phyloP scores from a whole-genome alignment of 2,113 vertebrate genomes.

The Suncus etruscus region DNA sequence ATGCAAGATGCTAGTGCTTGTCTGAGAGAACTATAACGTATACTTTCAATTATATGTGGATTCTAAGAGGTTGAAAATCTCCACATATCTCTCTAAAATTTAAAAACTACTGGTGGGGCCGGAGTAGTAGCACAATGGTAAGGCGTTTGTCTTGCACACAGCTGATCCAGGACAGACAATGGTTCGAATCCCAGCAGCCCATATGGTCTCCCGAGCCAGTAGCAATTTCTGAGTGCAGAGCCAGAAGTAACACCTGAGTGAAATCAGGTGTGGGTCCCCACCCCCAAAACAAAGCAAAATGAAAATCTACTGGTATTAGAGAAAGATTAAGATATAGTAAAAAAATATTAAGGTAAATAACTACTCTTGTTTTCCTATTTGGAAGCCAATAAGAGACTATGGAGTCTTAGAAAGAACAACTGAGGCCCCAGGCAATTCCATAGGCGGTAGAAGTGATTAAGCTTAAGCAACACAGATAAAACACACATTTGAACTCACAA shows the following conservation, averaged over 20 bases:
- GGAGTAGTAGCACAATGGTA: too few species aligned
- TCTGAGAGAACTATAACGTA: conserved; percentile 16
- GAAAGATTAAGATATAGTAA: conserved; percentile 41
- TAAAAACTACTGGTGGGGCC: neutral
- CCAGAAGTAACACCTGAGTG: too few species aligned
- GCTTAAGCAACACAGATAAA: too few species aligned
- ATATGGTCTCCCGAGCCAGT: too few species aligned
- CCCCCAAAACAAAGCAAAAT: too few species aligned
- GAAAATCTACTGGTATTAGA: conserved; percentile 19
- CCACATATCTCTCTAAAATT: neutral
- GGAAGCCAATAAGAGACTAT: neutral
- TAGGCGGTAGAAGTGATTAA: neutral
- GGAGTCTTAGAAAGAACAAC: neutral
- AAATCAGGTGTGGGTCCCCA: too few species aligned
- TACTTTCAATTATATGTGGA: conserved; percentile 39
- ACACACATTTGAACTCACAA: neutral
- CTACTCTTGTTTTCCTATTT: neutral
- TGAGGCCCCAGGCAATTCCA: neutral
- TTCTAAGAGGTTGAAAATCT: neutral
- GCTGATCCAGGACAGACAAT: too few species aligned
- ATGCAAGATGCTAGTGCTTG: neutral
- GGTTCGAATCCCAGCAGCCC: too few species aligned
- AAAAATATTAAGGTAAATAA: neutral
- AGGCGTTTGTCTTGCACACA: too few species aligned
- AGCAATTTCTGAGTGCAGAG: too few species aligned